Percentiles rank a stretch among this genome's conserved stretches.
Evolutionary conservation across 2,888 invertebrate genomes (phyloP).

Genomic region (Chalcosyrphus nemorum): DNA sequence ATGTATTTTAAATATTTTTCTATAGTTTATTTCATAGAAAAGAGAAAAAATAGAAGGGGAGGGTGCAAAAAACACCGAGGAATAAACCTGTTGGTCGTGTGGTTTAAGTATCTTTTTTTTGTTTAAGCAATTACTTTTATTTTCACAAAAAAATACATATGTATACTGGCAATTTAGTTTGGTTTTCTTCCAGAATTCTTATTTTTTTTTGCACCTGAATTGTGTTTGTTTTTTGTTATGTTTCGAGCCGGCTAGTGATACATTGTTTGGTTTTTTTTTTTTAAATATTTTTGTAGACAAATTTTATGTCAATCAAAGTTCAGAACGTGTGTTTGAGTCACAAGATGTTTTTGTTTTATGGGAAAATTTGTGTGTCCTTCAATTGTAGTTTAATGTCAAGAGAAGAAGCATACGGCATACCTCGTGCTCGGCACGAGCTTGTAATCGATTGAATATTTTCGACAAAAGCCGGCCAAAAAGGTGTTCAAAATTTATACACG

Average conservation of each 20-base stretch:
- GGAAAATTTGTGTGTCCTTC: not conserved
- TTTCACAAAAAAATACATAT: not conserved
- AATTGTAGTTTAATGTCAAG: not conserved
- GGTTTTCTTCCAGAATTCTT: not conserved
- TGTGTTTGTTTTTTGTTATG: not conserved
- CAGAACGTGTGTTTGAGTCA: not conserved
- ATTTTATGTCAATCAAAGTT: slow-evolving; percentile 11
- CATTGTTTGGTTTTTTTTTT: too few relatives aligned
- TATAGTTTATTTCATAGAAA: not conserved
- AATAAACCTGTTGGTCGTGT: slow-evolving; percentile 45
- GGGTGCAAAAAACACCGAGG: not conserved
- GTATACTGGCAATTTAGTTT: slow-evolving; percentile 20
- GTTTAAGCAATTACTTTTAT: slow-evolving; percentile 19
- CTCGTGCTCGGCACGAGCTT: slow-evolving; percentile 11
- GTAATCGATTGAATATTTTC: not conserved
- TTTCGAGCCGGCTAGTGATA: not conserved
- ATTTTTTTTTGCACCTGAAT: slow-evolving; percentile 9
- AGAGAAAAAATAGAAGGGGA: not conserved
- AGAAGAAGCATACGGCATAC: not conserved
- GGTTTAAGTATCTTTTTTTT: slow-evolving; percentile 3
- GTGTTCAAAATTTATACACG: not conserved
- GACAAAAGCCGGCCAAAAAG: not conserved
- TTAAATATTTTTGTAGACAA: not conserved
- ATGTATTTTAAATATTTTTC: slow-evolving; percentile 1
- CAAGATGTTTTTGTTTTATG: not conserved